phyloP scores from a whole-genome alignment of 2,888 invertebrate species.

The Synanthedon formicaeformis region DNA sequence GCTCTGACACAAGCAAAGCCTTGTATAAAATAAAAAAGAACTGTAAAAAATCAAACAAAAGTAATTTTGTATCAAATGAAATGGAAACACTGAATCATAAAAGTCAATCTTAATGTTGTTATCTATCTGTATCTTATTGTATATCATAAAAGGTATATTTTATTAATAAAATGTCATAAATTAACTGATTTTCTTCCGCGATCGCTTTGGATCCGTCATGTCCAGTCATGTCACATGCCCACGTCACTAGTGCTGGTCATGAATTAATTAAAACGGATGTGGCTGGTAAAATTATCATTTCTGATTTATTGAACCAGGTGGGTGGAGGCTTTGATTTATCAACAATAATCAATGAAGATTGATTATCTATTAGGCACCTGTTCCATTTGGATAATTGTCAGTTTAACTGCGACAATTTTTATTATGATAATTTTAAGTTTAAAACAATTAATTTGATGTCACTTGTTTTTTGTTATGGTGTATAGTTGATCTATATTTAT shows the following conservation, averaged over 20 bases:
- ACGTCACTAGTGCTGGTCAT: constrained; percentile 4
- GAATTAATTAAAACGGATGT: constrained; percentile 59
- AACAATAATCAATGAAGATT: not conserved
- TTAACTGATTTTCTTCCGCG: not conserved
- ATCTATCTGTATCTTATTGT: constrained; percentile 3
- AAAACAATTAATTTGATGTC: not conserved
- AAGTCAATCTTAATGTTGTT: not conserved
- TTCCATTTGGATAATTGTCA: not conserved
- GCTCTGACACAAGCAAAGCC: not conserved
- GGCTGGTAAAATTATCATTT: constrained; percentile 43
- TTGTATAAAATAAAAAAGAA: not conserved
- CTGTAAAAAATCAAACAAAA: not conserved
- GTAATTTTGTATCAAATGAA: not conserved
- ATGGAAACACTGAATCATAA: not conserved
- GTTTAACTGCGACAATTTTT: not conserved
- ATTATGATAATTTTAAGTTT: not conserved
- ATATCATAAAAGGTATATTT: constrained; percentile 1
- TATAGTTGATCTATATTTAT: no score
- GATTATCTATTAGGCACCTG: not conserved
- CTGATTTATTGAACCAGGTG: constrained; percentile 43
- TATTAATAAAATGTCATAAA: constrained; percentile 1
- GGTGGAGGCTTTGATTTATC: constrained; percentile 15
- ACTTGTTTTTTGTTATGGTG: no score
- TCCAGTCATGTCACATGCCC: not conserved
- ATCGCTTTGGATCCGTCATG: not conserved